A percentile compares a stretch with the other conserved stretches of the same genome.
phyloP scores from a whole-genome alignment of 2,113 vertebrate genomes.

The Bothrops jararaca region DNA sequence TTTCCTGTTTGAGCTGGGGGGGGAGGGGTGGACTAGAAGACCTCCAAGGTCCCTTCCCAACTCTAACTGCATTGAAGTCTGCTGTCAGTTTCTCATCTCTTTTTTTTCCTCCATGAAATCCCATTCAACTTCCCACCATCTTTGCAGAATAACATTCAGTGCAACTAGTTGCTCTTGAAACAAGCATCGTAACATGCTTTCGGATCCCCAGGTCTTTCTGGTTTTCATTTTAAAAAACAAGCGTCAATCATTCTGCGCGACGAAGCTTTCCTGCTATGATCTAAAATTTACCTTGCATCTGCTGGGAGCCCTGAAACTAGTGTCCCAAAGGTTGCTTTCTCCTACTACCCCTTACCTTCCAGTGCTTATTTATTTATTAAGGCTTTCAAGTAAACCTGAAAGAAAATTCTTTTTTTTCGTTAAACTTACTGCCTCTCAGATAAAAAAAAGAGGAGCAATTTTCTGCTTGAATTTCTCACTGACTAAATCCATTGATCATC shows the following conservation, averaged over 20 bases:
- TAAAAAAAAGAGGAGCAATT: constrained; percentile 99
- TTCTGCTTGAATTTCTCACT: constrained; percentile 99
- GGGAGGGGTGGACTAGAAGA: neutral
- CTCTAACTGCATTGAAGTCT: neutral
- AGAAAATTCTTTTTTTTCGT: constrained; percentile 70
- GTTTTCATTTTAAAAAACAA: neutral
- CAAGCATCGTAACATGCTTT: accelerated
- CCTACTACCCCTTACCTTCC: neutral
- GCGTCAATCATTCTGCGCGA: neutral
- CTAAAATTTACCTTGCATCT: neutral
- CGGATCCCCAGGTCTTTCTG: neutral
- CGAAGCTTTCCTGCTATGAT: neutral
- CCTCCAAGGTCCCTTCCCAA: neutral
- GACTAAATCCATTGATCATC: constrained; percentile 99
- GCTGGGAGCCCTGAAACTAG: neutral
- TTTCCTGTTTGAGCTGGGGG: neutral
- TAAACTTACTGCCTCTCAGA: constrained; percentile 81
- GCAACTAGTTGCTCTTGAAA: neutral
- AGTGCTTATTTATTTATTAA: neutral
- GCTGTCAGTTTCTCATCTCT: neutral
- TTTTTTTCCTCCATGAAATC: neutral
- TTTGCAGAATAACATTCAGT: neutral
- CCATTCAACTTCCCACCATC: neutral
- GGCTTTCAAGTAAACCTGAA: constrained; percentile 47
- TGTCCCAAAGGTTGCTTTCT: neutral